A percentile compares a stretch with the other conserved stretches of the same genome.
These are phyloP conservation scores for Hypotaenidia okinawae DNA, from an alignment of 2,797 vertebrate genomes.

Conservation along the genomic window DNA sequence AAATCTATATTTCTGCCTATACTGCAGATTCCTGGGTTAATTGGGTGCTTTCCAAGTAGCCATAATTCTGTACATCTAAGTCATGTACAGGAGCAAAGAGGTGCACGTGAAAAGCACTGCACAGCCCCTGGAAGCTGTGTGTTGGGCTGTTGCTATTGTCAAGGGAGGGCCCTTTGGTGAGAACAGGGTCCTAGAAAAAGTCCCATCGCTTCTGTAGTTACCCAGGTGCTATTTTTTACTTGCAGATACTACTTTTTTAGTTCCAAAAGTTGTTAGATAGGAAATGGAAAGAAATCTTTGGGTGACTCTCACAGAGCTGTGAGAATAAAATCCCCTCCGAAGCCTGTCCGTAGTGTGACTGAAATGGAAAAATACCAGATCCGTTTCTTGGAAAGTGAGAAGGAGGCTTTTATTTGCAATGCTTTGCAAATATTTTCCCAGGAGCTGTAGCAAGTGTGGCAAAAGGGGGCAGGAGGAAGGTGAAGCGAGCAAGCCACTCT, in stretches of 20 bases:
- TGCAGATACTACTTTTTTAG: not conserved
- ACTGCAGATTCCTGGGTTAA: not conserved
- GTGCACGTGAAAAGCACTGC: not conserved
- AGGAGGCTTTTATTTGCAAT: constrained; percentile 76
- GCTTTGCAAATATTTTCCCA: constrained; percentile 53
- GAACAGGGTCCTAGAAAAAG: not conserved
- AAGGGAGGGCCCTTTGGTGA: not conserved
- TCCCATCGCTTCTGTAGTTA: not conserved
- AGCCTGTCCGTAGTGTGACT: constrained; percentile 11
- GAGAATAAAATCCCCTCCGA: constrained; percentile 32
- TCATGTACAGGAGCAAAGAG: not conserved
- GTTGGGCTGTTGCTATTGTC: not conserved
- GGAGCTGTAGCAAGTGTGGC: not conserved
- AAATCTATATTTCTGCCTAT: not conserved
- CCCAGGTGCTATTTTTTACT: not conserved
- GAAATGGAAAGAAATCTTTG: constrained; percentile 41
- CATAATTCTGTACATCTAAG: not conserved
- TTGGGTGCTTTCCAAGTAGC: constrained; percentile 40
- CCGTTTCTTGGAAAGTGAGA: constrained; percentile 72
- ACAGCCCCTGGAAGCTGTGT: not conserved
- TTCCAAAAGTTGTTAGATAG: constrained; percentile 23
- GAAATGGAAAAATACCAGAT: constrained; percentile 77
- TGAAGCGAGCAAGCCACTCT: constrained; percentile 1
- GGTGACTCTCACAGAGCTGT: not conserved
- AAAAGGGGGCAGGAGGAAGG: constrained; percentile 39